Conservation (phyloP, 2,113 vertebrate species). For the Pygathrix nemaeus region DNA sequence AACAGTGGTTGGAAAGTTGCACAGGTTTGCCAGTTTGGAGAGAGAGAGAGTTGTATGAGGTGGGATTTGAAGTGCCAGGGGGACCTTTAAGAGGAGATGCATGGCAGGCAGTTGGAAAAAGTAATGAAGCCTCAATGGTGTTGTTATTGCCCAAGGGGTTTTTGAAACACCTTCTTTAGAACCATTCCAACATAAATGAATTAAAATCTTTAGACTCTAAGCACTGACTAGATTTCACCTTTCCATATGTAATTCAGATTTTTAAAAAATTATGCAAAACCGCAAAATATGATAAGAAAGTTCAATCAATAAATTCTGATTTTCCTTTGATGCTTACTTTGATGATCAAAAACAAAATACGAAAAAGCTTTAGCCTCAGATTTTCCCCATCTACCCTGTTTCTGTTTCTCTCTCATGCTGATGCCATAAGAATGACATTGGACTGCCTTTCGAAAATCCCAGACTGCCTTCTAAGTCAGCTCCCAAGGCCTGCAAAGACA, state of each 20-base stretch:
- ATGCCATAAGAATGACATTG: background rate
- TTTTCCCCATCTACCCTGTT: background rate
- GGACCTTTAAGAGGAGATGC: background rate
- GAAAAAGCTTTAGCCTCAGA: background rate
- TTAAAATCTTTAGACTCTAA: constrained; percentile 30
- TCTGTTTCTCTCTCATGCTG: background rate
- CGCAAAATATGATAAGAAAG: background rate
- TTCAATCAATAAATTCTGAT: constrained; percentile 6
- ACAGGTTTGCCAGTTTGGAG: background rate
- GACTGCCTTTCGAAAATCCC: constrained; percentile 2
- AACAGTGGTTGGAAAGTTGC: background rate
- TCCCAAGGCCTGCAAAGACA: background rate
- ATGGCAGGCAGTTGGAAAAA: background rate
- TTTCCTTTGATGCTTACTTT: background rate
- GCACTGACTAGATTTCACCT: background rate
- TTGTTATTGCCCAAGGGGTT: background rate
- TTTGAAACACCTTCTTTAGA: constrained; percentile 34
- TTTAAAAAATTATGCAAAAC: background rate
- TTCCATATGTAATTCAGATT: background rate
- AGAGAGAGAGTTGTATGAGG: background rate
- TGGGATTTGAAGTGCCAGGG: background rate
- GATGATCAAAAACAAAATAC: background rate
- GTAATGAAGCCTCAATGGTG: background rate
- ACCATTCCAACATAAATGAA: constrained; percentile 29
- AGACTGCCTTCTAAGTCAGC: background rate